These are phyloP conservation scores for Sparus aurata DNA, from an alignment of 2,797 vertebrate genomes.

Conservation along the genomic window DNA sequence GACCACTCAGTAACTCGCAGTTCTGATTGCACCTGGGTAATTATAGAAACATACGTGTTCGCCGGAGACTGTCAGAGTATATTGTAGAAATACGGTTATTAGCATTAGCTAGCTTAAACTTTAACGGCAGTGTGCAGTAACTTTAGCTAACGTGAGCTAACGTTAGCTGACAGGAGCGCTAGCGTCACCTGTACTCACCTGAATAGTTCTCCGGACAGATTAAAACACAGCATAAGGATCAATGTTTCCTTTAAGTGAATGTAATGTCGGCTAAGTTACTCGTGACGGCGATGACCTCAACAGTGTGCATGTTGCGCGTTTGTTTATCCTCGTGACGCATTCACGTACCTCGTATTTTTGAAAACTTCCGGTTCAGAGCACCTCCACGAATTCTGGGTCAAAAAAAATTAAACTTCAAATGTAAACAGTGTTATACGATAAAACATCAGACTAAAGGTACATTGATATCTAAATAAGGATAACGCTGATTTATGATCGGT, in stretches of 20 bases:
- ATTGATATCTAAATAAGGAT: background rate
- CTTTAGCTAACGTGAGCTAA: slow-evolving; percentile 23
- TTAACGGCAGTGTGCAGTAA: slow-evolving; percentile 4
- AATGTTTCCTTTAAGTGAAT: too few species aligned
- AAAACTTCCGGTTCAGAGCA: background rate
- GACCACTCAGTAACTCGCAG: background rate
- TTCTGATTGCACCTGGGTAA: accelerated
- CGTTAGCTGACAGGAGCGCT: background rate
- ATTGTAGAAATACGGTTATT: background rate
- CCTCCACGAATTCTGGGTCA: too few species aligned
- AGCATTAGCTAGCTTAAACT: slow-evolving; percentile 28
- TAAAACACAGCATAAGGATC: accelerated
- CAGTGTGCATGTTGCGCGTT: background rate
- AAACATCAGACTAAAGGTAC: background rate
- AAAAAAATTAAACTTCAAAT: background rate
- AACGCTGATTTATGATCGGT: too few species aligned
- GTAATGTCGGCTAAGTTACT: background rate
- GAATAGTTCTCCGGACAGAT: background rate
- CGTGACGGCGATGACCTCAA: too few species aligned
- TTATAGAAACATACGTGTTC: background rate
- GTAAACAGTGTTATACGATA: background rate
- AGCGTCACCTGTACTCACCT: slow-evolving; percentile 8
- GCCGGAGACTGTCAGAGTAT: accelerated
- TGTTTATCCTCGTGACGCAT: slow-evolving; percentile 70
- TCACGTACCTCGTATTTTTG: slow-evolving; percentile 40